phyloP scores from a whole-genome alignment of 1,140 invertebrate species.

The Drosophila subpulchrella region DNA sequence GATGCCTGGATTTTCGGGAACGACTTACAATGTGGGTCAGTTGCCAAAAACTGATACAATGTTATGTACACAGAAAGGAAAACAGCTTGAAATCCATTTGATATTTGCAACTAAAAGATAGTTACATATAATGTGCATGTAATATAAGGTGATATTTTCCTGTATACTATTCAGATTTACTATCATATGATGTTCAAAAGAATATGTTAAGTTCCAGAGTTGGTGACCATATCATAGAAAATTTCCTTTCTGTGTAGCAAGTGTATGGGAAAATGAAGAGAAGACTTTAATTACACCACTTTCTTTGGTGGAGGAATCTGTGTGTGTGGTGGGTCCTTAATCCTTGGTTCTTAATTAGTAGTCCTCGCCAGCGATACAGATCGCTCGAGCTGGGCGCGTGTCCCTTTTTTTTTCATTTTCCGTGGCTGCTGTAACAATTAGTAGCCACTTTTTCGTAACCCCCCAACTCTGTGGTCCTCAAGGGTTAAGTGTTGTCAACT shows the following conservation, averaged over 20 bases:
- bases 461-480: slow-evolving; percentile 11
- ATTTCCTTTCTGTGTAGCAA: background rate
- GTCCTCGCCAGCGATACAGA: slow-evolving; percentile 14
- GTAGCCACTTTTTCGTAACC: slow-evolving; percentile 13
- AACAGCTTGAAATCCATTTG: background rate
- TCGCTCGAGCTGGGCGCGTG: slow-evolving; percentile 33
- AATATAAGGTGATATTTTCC: too few relatives aligned
- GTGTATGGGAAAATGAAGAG: background rate
- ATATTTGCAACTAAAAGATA: background rate
- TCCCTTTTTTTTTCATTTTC: slow-evolving; percentile 25
- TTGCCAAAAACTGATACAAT: slow-evolving; percentile 8
- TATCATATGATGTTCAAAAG: too few relatives aligned
- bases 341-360: slow-evolving; percentile 43
- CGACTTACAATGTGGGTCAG: slow-evolving; percentile 57
- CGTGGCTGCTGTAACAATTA: slow-evolving; percentile 38
- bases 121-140: too few relatives aligned
- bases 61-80: slow-evolving; percentile 3
- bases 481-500: slow-evolving; percentile 58
- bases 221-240: too few relatives aligned
- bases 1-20: slow-evolving; percentile 4
- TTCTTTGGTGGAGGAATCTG: background rate
- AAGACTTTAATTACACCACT: slow-evolving; percentile 26
- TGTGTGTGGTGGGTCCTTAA: slow-evolving; percentile 46
- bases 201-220: too few relatives aligned
- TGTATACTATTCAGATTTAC: too few relatives aligned